phyloP scores from a whole-genome alignment of 2,888 invertebrate species.

The Ophioninae sp. region DNA sequence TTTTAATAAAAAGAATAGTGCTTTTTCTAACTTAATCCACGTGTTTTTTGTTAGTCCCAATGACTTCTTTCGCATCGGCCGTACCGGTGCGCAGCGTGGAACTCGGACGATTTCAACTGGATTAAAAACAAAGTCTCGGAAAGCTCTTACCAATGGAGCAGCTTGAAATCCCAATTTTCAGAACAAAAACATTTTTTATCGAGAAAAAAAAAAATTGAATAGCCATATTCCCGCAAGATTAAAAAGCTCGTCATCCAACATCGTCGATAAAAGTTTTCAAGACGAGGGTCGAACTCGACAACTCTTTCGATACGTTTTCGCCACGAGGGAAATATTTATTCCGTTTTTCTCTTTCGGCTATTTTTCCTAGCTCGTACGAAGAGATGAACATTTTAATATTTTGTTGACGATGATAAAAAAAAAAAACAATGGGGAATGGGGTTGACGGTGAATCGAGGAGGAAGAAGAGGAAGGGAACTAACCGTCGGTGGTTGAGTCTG shows the following conservation, averaged over 20 bases:
- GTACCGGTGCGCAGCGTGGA: too few relatives aligned
- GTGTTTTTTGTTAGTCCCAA: too few relatives aligned
- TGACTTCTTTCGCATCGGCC: too few relatives aligned
- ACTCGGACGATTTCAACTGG: too few relatives aligned
- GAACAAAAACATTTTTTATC: too few relatives aligned
- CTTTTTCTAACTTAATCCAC: too few relatives aligned
- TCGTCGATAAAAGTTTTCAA: background rate
- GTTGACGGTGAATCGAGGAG: background rate
- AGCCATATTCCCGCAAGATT: too few relatives aligned
- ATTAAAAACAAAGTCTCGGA: too few relatives aligned
- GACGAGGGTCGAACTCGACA: background rate
- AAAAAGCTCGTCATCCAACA: background rate
- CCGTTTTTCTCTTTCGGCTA: background rate
- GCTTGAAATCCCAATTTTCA: too few relatives aligned
- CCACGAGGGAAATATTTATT: background rate
- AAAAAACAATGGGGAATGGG: background rate
- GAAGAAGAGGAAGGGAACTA: conserved; percentile 69
- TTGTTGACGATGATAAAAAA: background rate
- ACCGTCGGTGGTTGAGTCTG: conserved; percentile 90
- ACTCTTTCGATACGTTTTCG: background rate
- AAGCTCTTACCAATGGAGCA: too few relatives aligned
- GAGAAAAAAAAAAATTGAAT: too few relatives aligned
- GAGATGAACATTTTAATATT: background rate
- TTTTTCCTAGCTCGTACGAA: background rate
- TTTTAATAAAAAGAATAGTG: too few relatives aligned